phyloP scores from a whole-genome alignment of 2,888 invertebrate species.

The Hesperia comma region DNA sequence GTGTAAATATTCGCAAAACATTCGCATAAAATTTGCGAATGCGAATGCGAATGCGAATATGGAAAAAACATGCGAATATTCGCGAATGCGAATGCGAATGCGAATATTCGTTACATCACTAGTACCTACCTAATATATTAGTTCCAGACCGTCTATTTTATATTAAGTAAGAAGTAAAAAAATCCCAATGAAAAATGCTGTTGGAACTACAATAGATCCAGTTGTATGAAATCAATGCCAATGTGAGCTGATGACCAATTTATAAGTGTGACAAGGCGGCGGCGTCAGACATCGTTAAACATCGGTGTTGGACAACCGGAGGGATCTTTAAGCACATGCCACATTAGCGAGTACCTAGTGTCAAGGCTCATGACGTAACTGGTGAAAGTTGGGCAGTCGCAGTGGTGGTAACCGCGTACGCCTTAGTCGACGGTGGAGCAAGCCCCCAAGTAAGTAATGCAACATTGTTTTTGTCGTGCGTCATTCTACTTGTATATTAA shows the following conservation, averaged over 20 bases:
- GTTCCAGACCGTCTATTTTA: too few relatives aligned
- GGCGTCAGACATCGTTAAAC: slow-evolving; percentile 6
- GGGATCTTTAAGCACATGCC: slow-evolving; percentile 45
- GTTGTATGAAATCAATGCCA: not conserved
- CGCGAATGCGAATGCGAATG: too few relatives aligned
- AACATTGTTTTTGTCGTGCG: slow-evolving; percentile 10
- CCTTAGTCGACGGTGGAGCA: slow-evolving; percentile 49
- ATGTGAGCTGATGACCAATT: not conserved
- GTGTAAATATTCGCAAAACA: too few relatives aligned
- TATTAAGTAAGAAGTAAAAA: too few relatives aligned
- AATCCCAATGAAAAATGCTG: too few relatives aligned
- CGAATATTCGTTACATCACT: too few relatives aligned
- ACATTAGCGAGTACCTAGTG: slow-evolving; percentile 54
- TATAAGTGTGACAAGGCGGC: not conserved
- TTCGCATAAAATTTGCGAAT: too few relatives aligned
- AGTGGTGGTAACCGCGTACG: slow-evolving; percentile 51
- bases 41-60: too few relatives aligned
- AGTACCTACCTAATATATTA: too few relatives aligned
- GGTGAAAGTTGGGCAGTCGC: slow-evolving; percentile 66
- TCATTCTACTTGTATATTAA: not conserved
- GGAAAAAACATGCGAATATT: too few relatives aligned
- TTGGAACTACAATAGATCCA: too few relatives aligned
- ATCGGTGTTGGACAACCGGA: slow-evolving; percentile 12
- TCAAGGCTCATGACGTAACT: slow-evolving; percentile 76
- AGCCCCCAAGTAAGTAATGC: slow-evolving; percentile 48